Evolutionary conservation across 2,797 vertebrate genomes (phyloP).

Genomic region (Hozukius guyotensis): DNA sequence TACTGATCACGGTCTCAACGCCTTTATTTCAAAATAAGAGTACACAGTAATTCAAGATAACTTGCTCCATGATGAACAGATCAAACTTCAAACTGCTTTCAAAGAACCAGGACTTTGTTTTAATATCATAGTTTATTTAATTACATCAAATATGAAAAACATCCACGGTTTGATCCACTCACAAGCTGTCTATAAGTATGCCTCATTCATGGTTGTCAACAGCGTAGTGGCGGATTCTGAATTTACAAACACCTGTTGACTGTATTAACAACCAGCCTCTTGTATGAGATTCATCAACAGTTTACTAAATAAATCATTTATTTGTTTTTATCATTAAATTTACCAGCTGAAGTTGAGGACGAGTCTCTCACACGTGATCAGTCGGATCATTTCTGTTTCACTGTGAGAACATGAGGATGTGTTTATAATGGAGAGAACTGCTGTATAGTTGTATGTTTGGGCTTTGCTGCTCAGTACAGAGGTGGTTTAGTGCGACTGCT

Average conservation of each 20-base stretch:
- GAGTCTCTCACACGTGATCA: no score
- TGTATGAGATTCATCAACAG: neutral
- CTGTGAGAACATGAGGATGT: neutral
- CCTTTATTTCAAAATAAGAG: neutral
- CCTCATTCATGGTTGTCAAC: neutral
- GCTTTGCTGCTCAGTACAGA: no score
- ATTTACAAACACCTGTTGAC: neutral
- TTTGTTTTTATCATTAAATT: neutral
- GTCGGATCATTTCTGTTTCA: neutral
- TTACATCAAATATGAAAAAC: conserved; percentile 63
- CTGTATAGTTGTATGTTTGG: neutral
- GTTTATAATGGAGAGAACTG: neutral
- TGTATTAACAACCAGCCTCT: neutral
- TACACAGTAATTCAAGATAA: neutral
- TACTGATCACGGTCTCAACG: neutral
- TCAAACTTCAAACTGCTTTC: neutral
- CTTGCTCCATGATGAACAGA: neutral
- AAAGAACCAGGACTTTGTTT: neutral
- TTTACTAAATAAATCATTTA: neutral
- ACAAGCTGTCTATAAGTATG: neutral
- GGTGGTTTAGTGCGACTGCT: no score
- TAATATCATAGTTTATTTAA: conserved; percentile 60
- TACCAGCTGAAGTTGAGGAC: neutral
- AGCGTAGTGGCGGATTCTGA: neutral
- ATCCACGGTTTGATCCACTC: neutral